phyloP scores from a whole-genome alignment of 2,113 vertebrate species.

The Arvicanthis niloticus region DNA sequence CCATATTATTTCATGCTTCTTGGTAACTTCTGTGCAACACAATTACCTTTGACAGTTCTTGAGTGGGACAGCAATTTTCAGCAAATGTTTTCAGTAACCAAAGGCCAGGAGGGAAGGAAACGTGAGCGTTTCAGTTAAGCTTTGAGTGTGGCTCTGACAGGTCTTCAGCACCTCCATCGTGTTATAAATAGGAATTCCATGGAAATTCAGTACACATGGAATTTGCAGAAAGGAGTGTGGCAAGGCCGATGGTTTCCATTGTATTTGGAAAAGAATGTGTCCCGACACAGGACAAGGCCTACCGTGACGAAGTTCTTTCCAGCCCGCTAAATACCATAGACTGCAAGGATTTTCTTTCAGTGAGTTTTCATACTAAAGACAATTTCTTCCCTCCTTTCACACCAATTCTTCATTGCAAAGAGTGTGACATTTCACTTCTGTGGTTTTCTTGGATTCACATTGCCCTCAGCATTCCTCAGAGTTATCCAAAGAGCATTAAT shows the following conservation, averaged over 20 bases:
- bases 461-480: neutral
- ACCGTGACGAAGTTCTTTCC: neutral
- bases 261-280: slow-evolving; percentile 52
- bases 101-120: slow-evolving; percentile 78
- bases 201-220: slow-evolving; percentile 57
- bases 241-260: slow-evolving; percentile 55
- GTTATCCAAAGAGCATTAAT: neutral
- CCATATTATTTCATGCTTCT: slow-evolving; percentile 80
- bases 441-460: neutral
- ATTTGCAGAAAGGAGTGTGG: neutral
- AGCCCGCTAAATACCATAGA: neutral
- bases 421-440: neutral
- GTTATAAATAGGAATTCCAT: slow-evolving; percentile 67
- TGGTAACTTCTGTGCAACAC: slow-evolving; percentile 73
- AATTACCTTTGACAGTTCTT: slow-evolving; percentile 83
- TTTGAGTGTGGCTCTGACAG: slow-evolving; percentile 71
- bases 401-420: neutral
- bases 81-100: slow-evolving; percentile 83
- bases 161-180: slow-evolving; percentile 68
- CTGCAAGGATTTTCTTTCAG: slow-evolving; percentile 37
- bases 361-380: neutral
- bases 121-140: slow-evolving; percentile 61
- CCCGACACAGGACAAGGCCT: slow-evolving; percentile 1
- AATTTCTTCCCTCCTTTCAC: neutral
- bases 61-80: slow-evolving; percentile 81